These are phyloP conservation scores for Melipona bicolor DNA, from an alignment of 2,888 invertebrate species.

Conservation along the genomic window DNA sequence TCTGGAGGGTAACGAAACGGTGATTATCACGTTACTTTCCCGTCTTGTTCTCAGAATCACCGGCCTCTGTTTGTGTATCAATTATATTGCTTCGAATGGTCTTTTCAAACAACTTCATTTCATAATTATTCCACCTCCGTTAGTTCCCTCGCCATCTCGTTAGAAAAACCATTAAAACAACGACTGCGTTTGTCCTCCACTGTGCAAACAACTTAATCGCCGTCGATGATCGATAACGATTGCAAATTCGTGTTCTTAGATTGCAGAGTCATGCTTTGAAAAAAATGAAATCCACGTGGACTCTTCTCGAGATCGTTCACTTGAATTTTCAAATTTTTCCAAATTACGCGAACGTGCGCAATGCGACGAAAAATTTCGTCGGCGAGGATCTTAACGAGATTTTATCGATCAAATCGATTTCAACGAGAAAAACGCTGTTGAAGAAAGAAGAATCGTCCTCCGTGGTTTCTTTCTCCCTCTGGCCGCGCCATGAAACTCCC, in stretches of 20 bases:
- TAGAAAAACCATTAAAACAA: background rate
- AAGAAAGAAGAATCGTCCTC: background rate
- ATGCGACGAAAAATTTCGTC: too few relatives aligned
- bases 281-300: too few relatives aligned
- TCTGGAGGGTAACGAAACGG: background rate
- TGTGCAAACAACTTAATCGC: background rate
- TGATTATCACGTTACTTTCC: background rate
- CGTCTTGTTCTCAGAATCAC: background rate
- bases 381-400: conserved; percentile 21
- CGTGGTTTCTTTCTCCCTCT: conserved; percentile 8
- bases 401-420: background rate
- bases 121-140: background rate
- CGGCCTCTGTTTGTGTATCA: background rate
- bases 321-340: too few relatives aligned
- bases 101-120: background rate
- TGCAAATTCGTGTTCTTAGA: background rate
- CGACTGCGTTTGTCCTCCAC: too few relatives aligned
- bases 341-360: too few relatives aligned
- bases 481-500: conserved; percentile 30
- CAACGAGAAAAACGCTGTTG: background rate
- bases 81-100: background rate
- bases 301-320: too few relatives aligned
- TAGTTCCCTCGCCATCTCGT: background rate
- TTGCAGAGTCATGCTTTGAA: background rate
- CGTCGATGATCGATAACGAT: conserved; percentile 12